These are phyloP conservation scores for Nomada hirtipes DNA, from an alignment of 2,888 invertebrate species.

Conservation along the genomic window DNA sequence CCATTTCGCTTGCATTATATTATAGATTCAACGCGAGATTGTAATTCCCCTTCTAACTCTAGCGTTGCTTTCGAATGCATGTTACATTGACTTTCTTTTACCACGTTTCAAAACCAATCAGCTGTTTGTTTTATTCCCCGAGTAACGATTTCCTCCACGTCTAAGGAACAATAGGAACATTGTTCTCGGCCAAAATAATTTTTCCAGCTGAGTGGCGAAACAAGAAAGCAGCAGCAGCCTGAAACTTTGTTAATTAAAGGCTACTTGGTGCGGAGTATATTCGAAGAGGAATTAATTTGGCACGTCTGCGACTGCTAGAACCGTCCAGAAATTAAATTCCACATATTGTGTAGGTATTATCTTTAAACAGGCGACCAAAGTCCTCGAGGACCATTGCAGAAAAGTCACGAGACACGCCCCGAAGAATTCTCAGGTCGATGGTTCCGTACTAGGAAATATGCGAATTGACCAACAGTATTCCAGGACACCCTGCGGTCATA, in stretches of 20 bases:
- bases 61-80: neutral
- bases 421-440: too few relatives aligned
- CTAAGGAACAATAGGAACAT: neutral
- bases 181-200: conserved; percentile 19
- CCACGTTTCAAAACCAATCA: conserved; percentile 13
- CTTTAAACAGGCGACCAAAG: too few relatives aligned
- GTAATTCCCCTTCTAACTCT: neutral
- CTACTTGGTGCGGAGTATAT: neutral
- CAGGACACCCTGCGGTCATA: too few relatives aligned
- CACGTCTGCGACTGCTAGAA: too few relatives aligned
- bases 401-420: too few relatives aligned
- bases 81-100: neutral
- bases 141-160: neutral
- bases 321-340: too few relatives aligned
- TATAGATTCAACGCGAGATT: neutral
- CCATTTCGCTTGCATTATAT: too few relatives aligned
- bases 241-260: conserved; percentile 15
- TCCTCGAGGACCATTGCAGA: too few relatives aligned
- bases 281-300: too few relatives aligned
- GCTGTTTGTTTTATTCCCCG: conserved; percentile 4
- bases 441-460: too few relatives aligned
- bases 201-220: neutral
- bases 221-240: neutral
- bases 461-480: too few relatives aligned
- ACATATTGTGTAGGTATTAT: too few relatives aligned